Conservation (phyloP, 64 coral and sea anemone species). For the Actinia tenebrosa region DNA sequence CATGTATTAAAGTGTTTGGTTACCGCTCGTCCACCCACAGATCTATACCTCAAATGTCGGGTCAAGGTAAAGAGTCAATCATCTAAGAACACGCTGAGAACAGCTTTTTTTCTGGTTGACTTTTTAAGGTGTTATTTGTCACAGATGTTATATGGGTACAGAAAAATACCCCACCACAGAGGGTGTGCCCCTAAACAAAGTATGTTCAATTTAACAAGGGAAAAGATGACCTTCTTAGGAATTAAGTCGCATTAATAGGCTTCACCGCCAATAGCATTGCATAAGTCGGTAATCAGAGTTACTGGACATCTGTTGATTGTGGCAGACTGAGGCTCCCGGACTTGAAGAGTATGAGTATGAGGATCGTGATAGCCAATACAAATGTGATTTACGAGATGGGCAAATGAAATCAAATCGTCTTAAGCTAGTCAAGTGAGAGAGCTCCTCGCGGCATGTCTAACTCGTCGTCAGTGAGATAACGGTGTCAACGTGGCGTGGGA, state of each 20-base stretch:
- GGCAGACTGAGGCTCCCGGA: not conserved
- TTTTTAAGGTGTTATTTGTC: not conserved
- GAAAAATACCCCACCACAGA: not conserved
- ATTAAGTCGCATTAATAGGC: not conserved
- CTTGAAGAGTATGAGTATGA: not conserved
- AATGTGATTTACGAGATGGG: not conserved
- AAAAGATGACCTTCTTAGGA: not conserved
- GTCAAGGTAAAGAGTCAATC: constrained; percentile 15
- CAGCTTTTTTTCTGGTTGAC: not conserved
- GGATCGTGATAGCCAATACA: not conserved
- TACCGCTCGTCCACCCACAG: not conserved
- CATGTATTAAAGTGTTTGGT: not conserved
- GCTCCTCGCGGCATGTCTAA: not conserved
- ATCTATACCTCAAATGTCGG: not conserved
- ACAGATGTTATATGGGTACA: not conserved
- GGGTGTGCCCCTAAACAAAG: not conserved
- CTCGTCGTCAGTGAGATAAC: constrained; percentile 16
- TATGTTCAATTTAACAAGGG: not conserved
- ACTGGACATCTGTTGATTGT: not conserved
- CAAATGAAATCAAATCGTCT: constrained; percentile 15
- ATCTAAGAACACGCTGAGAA: not conserved
- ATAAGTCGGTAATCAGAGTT: not conserved
- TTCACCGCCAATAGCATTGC: not conserved
- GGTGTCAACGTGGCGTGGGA: constrained; percentile 11
- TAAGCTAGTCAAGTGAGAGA: constrained; percentile 11